Evolutionary conservation across 2,888 invertebrate species (phyloP).

Genomic region (Epirrita christyi): DNA sequence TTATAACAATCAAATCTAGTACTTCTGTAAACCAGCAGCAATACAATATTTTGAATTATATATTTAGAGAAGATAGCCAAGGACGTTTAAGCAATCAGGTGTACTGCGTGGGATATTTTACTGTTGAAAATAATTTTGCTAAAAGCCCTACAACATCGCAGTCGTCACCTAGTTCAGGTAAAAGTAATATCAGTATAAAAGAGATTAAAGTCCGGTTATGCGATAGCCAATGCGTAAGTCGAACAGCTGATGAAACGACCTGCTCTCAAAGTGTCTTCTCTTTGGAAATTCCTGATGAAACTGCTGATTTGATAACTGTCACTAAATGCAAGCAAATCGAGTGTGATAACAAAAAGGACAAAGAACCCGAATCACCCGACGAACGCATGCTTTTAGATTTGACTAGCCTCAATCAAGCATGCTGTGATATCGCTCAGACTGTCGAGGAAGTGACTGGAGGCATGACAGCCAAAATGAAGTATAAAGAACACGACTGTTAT

Average conservation of each 20-base stretch:
- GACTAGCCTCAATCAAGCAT: slow-evolving; percentile 45
- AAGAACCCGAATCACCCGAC: slow-evolving; percentile 51
- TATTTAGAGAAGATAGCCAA: slow-evolving; percentile 56
- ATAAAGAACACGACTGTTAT: slow-evolving; percentile 61
- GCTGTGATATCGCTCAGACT: slow-evolving; percentile 53
- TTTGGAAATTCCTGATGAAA: no score
- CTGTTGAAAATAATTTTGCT: slow-evolving; percentile 55
- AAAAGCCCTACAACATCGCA: slow-evolving; percentile 12
- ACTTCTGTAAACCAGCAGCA: slow-evolving; percentile 46
- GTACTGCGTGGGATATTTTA: slow-evolving; percentile 69
- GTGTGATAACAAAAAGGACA: slow-evolving; percentile 53
- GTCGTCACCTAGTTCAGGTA: slow-evolving; percentile 12
- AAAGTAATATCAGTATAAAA: slow-evolving; percentile 41
- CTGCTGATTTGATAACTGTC: slow-evolving; percentile 49
- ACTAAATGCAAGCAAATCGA: slow-evolving; percentile 57
- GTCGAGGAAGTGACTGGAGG: slow-evolving; percentile 60
- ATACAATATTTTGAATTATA: slow-evolving; percentile 58
- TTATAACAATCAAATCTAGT: slow-evolving; percentile 55
- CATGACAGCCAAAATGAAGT: slow-evolving; percentile 56
- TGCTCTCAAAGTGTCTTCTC: no score
- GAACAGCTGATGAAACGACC: no score
- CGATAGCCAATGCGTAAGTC: no score
- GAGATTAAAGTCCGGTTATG: slow-evolving; percentile 27
- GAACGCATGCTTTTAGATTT: slow-evolving; percentile 58
- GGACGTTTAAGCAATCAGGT: slow-evolving; percentile 53